phyloP scores from a whole-genome alignment of 2,113 vertebrate genomes.

The Chiloscyllium plagiosum region DNA sequence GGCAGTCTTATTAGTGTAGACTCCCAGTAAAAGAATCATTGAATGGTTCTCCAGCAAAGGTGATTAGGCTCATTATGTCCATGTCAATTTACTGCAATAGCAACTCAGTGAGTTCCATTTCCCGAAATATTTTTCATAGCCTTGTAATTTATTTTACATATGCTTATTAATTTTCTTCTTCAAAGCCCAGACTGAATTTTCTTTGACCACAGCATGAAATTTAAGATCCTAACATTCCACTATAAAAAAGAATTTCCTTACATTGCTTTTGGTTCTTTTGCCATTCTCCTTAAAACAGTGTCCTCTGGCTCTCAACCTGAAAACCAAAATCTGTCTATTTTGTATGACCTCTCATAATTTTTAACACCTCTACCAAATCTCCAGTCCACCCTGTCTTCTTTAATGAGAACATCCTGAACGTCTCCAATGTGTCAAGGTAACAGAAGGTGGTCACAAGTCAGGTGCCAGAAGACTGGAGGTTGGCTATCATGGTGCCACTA shows the following conservation, averaged over 20 bases:
- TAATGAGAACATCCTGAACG: not conserved
- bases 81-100: not conserved
- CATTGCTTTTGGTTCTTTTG: not conserved
- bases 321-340: not conserved
- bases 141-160: not conserved
- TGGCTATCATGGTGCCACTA: too few relatives aligned
- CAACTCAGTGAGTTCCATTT: not conserved
- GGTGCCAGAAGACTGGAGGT: too few relatives aligned
- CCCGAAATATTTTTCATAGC: not conserved
- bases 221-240: not conserved
- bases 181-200: not conserved
- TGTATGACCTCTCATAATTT: not conserved
- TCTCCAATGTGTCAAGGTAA: not conserved
- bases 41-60: not conserved
- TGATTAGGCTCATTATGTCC: not conserved
- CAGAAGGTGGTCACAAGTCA: too few relatives aligned
- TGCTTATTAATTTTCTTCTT: not conserved
- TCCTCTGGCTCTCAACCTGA: not conserved
- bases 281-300: not conserved
- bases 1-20: not conserved
- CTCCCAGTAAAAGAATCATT: not conserved
- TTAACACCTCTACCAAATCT: not conserved
- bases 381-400: not conserved
- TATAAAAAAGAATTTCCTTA: not conserved
- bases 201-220: not conserved